Conservation (phyloP, 2,113 vertebrate genomes). For the Phylloscopus trochiloides region DNA sequence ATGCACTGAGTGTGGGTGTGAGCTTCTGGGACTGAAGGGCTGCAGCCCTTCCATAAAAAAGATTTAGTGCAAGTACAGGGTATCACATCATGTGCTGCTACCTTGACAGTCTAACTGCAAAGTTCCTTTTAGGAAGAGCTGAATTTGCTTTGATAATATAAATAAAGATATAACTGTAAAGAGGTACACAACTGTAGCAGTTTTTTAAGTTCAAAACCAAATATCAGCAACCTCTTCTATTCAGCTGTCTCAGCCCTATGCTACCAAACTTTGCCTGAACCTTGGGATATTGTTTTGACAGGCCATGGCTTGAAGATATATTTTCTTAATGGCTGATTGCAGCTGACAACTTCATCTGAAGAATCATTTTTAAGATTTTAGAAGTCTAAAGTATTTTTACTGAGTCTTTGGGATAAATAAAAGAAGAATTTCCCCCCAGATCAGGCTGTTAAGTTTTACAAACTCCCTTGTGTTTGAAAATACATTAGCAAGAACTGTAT, state of each 20-base stretch:
- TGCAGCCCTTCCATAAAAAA: neutral
- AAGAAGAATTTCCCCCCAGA: neutral
- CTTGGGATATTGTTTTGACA: neutral
- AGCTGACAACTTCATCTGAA: neutral
- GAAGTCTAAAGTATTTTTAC: neutral
- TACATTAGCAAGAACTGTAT: neutral
- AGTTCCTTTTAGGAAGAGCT: neutral
- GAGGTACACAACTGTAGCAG: fast-evolving
- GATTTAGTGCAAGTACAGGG: neutral
- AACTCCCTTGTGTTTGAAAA: neutral
- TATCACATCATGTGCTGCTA: neutral
- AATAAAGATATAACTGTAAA: neutral
- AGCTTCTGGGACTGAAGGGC: neutral
- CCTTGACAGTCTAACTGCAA: neutral
- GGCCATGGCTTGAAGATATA: neutral
- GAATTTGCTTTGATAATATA: neutral
- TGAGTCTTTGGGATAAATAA: neutral
- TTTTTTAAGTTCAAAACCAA: neutral
- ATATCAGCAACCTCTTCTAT: neutral
- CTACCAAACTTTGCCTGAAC: neutral
- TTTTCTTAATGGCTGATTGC: neutral
- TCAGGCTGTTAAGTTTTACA: neutral
- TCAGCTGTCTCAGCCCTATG: neutral
- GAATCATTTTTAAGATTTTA: neutral
- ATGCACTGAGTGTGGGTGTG: fast-evolving